Conservation (phyloP, 2,797 vertebrate species). For the Halcyon chelicuti region DNA sequence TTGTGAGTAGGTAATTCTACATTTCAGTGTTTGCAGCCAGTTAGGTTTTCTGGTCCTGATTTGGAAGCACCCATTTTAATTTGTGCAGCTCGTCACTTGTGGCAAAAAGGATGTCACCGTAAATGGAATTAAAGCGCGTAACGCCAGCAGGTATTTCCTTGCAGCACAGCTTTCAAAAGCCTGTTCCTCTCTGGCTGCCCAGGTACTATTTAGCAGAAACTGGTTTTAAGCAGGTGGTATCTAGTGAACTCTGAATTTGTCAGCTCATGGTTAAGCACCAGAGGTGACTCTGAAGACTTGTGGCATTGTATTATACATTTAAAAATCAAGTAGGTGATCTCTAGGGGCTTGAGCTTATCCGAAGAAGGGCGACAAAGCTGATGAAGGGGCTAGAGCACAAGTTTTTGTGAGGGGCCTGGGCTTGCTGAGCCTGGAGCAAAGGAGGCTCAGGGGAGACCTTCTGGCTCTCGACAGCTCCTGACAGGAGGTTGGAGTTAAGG, state of each 20-base stretch:
- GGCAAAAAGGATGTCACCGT: neutral
- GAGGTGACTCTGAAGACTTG: neutral
- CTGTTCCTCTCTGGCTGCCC: neutral
- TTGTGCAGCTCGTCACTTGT: neutral
- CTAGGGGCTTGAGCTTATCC: neutral
- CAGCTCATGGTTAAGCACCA: neutral
- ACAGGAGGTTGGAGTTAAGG: neutral
- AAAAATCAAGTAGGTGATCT: neutral
- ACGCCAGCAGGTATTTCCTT: neutral
- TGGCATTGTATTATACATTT: neutral
- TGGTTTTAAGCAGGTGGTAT: neutral
- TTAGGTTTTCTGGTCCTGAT: neutral
- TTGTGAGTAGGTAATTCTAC: fast-evolving
- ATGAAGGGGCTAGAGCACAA: neutral
- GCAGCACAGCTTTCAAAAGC: neutral
- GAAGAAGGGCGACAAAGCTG: neutral
- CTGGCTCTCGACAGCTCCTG: neutral
- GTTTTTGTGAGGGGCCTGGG: neutral
- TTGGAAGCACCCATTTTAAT: neutral
- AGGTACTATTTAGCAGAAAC: neutral
- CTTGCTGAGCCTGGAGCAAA: neutral
- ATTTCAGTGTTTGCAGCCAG: neutral
- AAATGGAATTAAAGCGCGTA: neutral
- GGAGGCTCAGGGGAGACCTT: neutral
- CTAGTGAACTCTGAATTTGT: neutral